These are phyloP conservation scores for Vombatus ursinus DNA, from an alignment of 2,113 vertebrate species.

Conservation along the genomic window DNA sequence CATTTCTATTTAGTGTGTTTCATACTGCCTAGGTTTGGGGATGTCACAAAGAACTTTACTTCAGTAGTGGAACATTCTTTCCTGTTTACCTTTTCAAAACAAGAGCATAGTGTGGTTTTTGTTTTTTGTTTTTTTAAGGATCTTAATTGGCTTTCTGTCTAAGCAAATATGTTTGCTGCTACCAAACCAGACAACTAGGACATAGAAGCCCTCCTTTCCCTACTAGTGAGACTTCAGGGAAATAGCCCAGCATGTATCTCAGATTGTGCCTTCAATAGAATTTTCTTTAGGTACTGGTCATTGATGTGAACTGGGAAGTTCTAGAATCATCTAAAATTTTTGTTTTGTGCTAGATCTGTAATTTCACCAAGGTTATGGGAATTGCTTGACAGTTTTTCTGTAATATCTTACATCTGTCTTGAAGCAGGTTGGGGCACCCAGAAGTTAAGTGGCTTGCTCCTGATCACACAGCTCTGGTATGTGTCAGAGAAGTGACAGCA, in stretches of 20 bases:
- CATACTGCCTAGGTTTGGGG: neutral
- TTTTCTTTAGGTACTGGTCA: slow-evolving; percentile 13
- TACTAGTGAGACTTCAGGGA: neutral
- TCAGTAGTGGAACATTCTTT: slow-evolving; percentile 8
- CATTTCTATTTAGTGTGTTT: slow-evolving; percentile 25
- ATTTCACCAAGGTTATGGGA: neutral
- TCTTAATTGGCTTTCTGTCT: neutral
- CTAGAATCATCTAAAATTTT: slow-evolving; percentile 41
- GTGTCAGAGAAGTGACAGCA: neutral
- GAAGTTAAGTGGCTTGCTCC: neutral
- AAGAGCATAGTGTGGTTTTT: neutral
- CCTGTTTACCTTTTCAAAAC: slow-evolving; percentile 54
- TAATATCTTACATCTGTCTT: neutral
- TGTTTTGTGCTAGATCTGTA: neutral
- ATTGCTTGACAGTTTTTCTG: neutral
- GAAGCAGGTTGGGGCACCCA: neutral
- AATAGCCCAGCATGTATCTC: neutral
- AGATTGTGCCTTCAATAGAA: slow-evolving; percentile 17
- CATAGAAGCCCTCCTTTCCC: neutral
- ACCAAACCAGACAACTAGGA: neutral
- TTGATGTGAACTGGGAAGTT: neutral
- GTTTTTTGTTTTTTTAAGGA: neutral
- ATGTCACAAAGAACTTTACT: neutral
- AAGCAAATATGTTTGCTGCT: neutral
- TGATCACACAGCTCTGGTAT: neutral